phyloP scores from a whole-genome alignment of 1,140 invertebrate species.

The Popillia japonica region DNA sequence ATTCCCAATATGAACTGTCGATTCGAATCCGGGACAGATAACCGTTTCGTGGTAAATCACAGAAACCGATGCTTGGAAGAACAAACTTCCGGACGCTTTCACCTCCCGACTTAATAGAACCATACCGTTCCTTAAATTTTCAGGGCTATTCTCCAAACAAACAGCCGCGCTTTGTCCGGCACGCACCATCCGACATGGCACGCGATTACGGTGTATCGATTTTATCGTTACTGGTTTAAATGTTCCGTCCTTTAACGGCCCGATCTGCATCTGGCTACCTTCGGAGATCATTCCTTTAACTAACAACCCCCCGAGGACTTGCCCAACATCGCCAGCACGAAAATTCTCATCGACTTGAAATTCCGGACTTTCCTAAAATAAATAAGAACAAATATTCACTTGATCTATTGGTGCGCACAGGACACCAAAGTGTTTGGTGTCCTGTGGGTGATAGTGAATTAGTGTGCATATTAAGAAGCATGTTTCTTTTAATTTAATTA shows the following conservation, averaged over 20 bases:
- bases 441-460: too few species aligned
- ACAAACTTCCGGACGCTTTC: constrained; percentile 52
- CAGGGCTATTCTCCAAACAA: constrained; percentile 71
- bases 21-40: constrained; percentile 90
- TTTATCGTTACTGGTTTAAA: constrained; percentile 82
- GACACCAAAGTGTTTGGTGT: too few species aligned
- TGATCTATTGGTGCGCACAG: too few species aligned
- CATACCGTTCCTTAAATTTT: constrained; percentile 83
- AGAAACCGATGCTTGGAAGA: constrained; percentile 80
- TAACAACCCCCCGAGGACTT: constrained; percentile 89
- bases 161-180: constrained; percentile 92
- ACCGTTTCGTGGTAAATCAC: constrained; percentile 85
- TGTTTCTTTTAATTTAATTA: too few species aligned
- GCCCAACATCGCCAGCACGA: constrained; percentile 76
- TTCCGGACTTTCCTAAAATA: constrained; percentile 70
- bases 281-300: constrained; percentile 87
- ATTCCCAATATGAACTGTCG: constrained; percentile 93
- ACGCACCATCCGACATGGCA: constrained; percentile 84
- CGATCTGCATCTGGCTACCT: constrained; percentile 76
- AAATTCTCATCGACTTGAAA: constrained; percentile 96
- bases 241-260: constrained; percentile 84
- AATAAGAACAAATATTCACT: background rate
- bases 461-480: too few species aligned
- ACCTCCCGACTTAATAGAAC: constrained; percentile 67
- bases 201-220: constrained; percentile 90